A percentile compares a stretch with the other conserved stretches of the same genome.
phyloP scores from a whole-genome alignment of 1,140 invertebrate species.

The Araneus ventricosus region DNA sequence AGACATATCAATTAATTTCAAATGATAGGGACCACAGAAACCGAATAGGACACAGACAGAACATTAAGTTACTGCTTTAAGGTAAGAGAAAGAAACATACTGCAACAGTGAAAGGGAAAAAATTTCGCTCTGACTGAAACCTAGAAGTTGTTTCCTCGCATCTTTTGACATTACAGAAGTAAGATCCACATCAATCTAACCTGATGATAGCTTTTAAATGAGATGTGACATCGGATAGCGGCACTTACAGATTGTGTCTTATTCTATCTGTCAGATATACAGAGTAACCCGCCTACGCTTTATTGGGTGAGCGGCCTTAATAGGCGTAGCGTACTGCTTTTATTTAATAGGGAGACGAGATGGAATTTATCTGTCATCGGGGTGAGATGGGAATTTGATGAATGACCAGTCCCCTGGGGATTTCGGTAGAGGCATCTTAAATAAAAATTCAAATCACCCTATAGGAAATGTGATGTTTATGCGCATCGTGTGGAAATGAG shows the following conservation, averaged over 20 bases:
- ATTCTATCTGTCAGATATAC: constrained; percentile 4
- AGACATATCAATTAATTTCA: too few relatives aligned
- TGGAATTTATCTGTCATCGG: constrained; percentile 38
- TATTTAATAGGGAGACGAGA: background rate
- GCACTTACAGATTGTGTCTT: constrained; percentile 39
- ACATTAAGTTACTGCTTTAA: too few relatives aligned
- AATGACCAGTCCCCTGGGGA: background rate
- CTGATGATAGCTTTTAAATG: constrained; percentile 38
- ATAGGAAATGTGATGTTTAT: background rate
- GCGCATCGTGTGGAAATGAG: too few relatives aligned
- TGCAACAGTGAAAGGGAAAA: too few relatives aligned
- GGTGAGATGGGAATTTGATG: constrained; percentile 24
- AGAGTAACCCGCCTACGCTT: constrained; percentile 10
- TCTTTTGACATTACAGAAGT: background rate
- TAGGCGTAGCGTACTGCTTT: constrained; percentile 41
- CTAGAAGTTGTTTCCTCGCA: background rate
- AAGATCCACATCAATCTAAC: background rate
- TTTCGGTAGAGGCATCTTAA: constrained; percentile 25
- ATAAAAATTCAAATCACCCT: background rate
- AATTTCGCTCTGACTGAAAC: background rate
- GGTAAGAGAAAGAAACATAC: too few relatives aligned
- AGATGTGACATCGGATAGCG: constrained; percentile 20
- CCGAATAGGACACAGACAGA: too few relatives aligned
- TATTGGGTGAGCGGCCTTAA: constrained; percentile 15
- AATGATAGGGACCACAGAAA: too few relatives aligned